Evolutionary conservation across 2,797 vertebrate species (phyloP).

Genomic region (Chelidonichthys spinosus): DNA sequence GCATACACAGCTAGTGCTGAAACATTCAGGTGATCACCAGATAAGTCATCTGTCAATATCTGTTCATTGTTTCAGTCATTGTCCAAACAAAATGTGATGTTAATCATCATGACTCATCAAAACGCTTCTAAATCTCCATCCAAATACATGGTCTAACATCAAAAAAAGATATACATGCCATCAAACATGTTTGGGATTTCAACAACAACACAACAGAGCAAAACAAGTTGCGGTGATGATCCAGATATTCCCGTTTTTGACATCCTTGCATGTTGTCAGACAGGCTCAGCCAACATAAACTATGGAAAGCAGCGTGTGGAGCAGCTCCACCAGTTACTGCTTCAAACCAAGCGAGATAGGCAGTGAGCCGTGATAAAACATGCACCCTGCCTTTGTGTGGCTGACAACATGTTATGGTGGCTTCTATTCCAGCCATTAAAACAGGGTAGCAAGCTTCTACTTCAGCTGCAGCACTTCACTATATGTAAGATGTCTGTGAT

Average conservation of each 20-base stretch:
- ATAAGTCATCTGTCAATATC: background rate
- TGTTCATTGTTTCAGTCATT: background rate
- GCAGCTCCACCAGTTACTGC: background rate
- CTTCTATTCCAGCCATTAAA: slow-evolving; percentile 18
- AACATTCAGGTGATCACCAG: background rate
- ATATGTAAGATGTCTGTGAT: background rate
- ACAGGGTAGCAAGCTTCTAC: background rate
- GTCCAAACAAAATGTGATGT: background rate
- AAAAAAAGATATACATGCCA: background rate
- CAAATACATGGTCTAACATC: background rate
- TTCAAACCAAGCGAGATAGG: slow-evolving; percentile 37
- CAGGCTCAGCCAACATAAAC: slow-evolving; percentile 34
- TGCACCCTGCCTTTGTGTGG: background rate
- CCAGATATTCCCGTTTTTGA: slow-evolving; percentile 45
- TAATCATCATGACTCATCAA: background rate
- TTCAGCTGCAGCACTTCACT: background rate
- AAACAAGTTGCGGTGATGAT: background rate
- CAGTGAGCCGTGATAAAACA: background rate
- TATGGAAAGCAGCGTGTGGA: background rate
- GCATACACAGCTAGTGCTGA: background rate
- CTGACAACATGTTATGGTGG: slow-evolving; percentile 38
- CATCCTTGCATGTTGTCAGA: slow-evolving; percentile 38
- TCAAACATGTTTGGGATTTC: background rate
- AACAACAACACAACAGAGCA: background rate
- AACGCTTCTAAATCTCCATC: background rate